Base-by-base conservation (phyloP, 2,113 vertebrate species). In the Sorex araneus region DNA sequence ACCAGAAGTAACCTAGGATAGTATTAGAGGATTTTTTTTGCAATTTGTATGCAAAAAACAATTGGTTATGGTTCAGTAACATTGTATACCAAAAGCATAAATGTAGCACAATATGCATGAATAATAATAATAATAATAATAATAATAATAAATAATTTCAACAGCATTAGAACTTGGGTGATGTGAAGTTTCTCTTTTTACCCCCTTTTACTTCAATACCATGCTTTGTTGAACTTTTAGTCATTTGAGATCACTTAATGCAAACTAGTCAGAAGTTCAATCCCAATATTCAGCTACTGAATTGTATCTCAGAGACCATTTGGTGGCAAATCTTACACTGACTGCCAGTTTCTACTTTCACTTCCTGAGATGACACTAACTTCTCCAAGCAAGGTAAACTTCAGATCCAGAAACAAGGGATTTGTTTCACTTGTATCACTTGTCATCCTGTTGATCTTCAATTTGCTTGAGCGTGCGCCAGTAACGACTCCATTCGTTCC, bases 181-280 rank as follows among this genome's bases (percentile, higher is more conserved):
- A 86, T 25, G 6, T 60, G 40, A 84, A 66, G 13, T 70, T 32
- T 16, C 25, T 75, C 0, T 70, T 50, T 64, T 12, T 8, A 23
- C 57, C 5, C 5, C 34, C 32, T 34, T 79, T 79, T 81, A n/a
- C 19, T 13, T 87, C 70, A 67, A 79, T 2, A 40, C 40, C 40
- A 40, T 40, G 4, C 40, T 40, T 40, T 40, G 40, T 40, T 40
- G 40, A 40, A 40, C 40, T 40, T 40, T 40, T 40, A 40, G 74
- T 70, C 34, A 81, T 40, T 45, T 88, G 91, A 74, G 36, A 92
- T 96, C 77, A 86, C 69, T 78, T 87, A 79, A 30, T 71, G 70
- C 4, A 90, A 83, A 82, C 71, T 95, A 81, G 74, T 90, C 73
- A 71, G 66, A 90, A 57, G 93, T 88, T 76, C 78, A 93, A 66